phyloP scores from a whole-genome alignment of 2,888 invertebrate species.

The Sepiola atlantica region DNA sequence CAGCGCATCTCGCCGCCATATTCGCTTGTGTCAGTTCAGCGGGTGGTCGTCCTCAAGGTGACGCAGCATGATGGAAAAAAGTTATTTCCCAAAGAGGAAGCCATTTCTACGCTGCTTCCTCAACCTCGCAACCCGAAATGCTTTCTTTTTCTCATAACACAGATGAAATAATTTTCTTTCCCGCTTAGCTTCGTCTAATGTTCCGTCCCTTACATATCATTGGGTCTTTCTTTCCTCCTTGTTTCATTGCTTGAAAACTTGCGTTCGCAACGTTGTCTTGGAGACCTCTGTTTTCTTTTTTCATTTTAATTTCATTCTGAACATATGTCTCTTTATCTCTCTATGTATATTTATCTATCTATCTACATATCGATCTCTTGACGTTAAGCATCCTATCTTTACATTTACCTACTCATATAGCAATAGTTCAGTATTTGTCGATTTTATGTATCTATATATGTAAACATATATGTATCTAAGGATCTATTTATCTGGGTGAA shows the following conservation, averaged over 20 bases:
- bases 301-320: background rate
- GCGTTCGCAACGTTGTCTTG: no score
- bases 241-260: background rate
- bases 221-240: background rate
- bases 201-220: background rate
- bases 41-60: constrained; percentile 21
- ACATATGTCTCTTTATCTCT: background rate
- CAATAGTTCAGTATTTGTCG: no score
- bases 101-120: background rate
- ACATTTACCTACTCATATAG: no score
- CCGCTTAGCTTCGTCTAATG: background rate
- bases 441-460: no score
- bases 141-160: background rate
- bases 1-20: background rate
- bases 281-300: background rate
- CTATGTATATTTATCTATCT: background rate
- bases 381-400: no score
- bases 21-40: background rate
- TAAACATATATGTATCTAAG: no score
- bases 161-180: background rate
- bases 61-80: background rate
- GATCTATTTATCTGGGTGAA: no score
- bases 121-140: background rate
- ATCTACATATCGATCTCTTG: no score
- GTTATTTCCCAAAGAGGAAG: background rate